Percentiles rank a stretch among this genome's conserved stretches.
phyloP scores from a whole-genome alignment of 1,140 invertebrate genomes.

The Luehdorfia chinensis region DNA sequence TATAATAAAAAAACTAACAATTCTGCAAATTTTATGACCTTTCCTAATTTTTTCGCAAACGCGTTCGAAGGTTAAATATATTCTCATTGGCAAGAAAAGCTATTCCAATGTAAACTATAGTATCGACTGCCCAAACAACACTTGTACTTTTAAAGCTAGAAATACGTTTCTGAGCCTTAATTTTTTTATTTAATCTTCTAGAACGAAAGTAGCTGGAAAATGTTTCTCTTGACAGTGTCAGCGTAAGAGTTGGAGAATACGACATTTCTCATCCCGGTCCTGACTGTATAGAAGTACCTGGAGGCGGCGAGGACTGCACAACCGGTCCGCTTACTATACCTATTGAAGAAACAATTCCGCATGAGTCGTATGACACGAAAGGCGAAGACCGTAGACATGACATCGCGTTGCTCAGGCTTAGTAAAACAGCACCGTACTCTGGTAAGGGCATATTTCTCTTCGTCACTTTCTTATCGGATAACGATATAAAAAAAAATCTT shows the following conservation, averaged over 20 bases:
- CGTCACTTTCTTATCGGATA: no score
- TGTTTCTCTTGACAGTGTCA: slow-evolving; percentile 27
- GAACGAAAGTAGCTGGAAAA: no score
- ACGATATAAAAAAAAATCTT: slow-evolving; percentile 29
- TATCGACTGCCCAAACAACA: no score
- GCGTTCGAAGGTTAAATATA: no score
- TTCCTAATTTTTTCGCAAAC: no score
- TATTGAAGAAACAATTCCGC: slow-evolving; percentile 54
- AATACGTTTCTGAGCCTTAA: no score
- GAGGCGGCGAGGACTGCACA: slow-evolving; percentile 46
- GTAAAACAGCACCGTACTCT: slow-evolving; percentile 53
- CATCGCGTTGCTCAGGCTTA: slow-evolving; percentile 70
- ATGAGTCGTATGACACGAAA: slow-evolving; percentile 47
- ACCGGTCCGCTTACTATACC: slow-evolving; percentile 38
- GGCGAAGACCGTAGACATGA: slow-evolving; percentile 43
- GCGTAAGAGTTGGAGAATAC: slow-evolving; percentile 72
- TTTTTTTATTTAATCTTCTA: no score
- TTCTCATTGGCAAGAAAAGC: no score
- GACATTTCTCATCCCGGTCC: slow-evolving; percentile 51
- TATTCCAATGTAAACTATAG: no score
- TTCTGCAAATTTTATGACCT: no score
- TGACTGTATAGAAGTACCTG: slow-evolving; percentile 42
- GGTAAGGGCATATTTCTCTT: slow-evolving; percentile 21
- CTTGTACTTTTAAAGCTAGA: no score
- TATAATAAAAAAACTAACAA: no score